Conservation (phyloP, 2,113 vertebrate genomes). For the Tragelaphus scriptus region DNA sequence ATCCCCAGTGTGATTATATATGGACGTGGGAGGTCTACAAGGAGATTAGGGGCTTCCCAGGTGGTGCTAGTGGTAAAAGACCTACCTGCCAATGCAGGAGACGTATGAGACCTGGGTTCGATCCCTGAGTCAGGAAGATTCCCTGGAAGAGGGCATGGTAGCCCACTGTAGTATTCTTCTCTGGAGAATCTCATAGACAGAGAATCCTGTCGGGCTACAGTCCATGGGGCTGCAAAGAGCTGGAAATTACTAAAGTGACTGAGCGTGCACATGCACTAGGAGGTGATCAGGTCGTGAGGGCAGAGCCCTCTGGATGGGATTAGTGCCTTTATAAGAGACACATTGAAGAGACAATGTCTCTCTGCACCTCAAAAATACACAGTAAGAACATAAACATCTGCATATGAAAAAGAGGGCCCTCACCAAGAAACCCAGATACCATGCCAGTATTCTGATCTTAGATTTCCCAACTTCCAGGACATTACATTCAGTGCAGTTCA, state of each 20-base stretch:
- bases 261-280: not conserved
- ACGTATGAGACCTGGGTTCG: not conserved
- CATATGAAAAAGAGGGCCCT: not conserved
- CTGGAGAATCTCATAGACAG: not conserved
- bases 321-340: not conserved
- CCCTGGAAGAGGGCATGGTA: not conserved
- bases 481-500: not conserved
- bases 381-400: not conserved
- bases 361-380: not conserved
- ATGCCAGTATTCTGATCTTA: not conserved
- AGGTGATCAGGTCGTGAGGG: not conserved
- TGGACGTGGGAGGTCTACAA: not conserved
- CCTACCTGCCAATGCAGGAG: not conserved
- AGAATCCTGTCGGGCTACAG: not conserved
- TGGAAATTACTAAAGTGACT: not conserved
- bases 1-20: not conserved
- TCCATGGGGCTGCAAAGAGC: not conserved
- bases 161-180: not conserved
- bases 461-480: not conserved
- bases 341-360: not conserved
- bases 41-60: not conserved
- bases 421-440: not conserved
- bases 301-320: not conserved
- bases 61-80: not conserved
- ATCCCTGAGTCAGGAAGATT: not conserved